Evolutionary conservation across 1,140 invertebrate genomes (phyloP).

Genomic region (Drosophila ogumai): DNA sequence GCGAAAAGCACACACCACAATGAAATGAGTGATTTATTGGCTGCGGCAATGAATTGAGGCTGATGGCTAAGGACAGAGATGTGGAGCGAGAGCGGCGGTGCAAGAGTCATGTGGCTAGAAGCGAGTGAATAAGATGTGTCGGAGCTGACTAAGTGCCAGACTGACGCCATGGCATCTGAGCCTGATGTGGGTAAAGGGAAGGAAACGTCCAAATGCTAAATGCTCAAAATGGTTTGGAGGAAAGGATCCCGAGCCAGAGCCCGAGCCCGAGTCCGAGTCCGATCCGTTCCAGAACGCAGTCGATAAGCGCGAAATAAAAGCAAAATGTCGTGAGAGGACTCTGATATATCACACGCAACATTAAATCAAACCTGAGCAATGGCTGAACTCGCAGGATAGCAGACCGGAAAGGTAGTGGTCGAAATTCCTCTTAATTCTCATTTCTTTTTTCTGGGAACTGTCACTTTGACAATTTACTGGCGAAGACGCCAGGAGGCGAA

Average conservation of each 20-base stretch:
- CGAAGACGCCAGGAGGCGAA: conserved; percentile 40
- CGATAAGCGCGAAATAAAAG: conserved; percentile 75
- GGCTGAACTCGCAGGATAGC: conserved; percentile 38
- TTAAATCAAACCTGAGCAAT: conserved; percentile 76
- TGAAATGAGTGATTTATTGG: conserved; percentile 79
- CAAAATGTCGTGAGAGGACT: conserved; percentile 59
- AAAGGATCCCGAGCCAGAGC: background rate
- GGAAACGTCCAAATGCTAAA: conserved; percentile 60
- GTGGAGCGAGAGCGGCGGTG: conserved; percentile 4
- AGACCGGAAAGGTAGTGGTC: conserved; percentile 60
- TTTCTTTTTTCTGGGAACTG: conserved; percentile 47
- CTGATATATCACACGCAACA: conserved; percentile 81
- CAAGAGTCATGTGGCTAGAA: conserved; percentile 11
- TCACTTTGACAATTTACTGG: conserved; percentile 84
- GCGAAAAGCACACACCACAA: conserved; percentile 44
- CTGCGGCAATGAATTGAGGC: conserved; percentile 68
- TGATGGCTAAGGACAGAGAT: conserved; percentile 62
- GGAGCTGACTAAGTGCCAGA: conserved; percentile 57
- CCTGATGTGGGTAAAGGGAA: background rate
- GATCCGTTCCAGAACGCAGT: conserved; percentile 3
- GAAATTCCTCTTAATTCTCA: conserved; percentile 25
- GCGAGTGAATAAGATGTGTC: conserved; percentile 65
- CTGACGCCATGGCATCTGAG: conserved; percentile 36
- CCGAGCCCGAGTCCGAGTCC: background rate
- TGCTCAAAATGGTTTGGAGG: conserved; percentile 63